Evolutionary conservation across 2,888 invertebrate species (phyloP).

Genomic region (Nezara viridula): DNA sequence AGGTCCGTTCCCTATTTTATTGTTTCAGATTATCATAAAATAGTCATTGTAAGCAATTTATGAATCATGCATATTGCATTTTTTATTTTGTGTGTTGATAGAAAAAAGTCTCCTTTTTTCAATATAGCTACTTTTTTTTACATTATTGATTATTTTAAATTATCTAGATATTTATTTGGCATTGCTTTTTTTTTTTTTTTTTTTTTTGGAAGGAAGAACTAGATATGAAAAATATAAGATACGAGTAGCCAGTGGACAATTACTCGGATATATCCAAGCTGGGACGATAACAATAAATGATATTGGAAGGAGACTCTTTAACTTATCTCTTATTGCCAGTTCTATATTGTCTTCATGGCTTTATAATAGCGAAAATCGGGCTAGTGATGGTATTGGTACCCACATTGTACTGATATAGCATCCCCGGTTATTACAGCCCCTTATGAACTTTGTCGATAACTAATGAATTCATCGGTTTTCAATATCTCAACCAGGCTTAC

Average conservation of each 20-base stretch:
- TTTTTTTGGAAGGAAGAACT: no score
- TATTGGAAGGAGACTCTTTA: neutral
- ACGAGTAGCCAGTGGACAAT: neutral
- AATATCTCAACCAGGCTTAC: neutral
- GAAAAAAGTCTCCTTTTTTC: no score
- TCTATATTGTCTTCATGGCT: neutral
- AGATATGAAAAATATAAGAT: neutral
- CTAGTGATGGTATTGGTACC: neutral
- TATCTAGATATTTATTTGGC: no score
- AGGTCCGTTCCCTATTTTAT: no score
- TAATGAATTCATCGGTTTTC: conserved; percentile 14
- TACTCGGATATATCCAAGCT: neutral
- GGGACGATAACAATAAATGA: neutral
- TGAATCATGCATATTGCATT: no score
- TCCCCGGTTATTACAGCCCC: neutral
- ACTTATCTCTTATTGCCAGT: neutral
- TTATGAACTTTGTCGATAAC: neutral
- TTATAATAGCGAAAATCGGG: neutral
- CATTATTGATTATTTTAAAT: no score
- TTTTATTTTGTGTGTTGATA: no score
- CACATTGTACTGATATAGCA: neutral
- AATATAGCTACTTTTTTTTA: no score
- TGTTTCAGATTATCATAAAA: no score
- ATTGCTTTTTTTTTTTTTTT: no score
- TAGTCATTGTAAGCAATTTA: no score